Percentiles rank a stretch among this genome's conserved stretches.
These are phyloP conservation scores for Cyanoliseus patagonus DNA, from an alignment of 2,113 vertebrate species.

Conservation along the genomic window DNA sequence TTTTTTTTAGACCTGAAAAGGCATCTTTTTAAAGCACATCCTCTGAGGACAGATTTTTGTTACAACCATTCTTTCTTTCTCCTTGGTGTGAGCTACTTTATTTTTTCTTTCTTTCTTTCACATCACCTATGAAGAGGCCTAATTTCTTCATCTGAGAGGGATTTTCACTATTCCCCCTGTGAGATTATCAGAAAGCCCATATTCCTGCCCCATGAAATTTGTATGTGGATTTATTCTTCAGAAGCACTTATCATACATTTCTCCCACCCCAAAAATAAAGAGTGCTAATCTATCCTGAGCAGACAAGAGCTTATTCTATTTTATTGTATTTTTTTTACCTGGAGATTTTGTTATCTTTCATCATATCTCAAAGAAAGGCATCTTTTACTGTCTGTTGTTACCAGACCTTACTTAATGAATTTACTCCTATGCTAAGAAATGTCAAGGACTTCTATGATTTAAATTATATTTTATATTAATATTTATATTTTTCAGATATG, in stretches of 20 bases:
- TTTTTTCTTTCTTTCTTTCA: background rate
- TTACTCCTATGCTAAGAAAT: background rate
- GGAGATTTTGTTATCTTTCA: background rate
- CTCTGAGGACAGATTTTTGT: background rate
- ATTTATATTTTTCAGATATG: background rate
- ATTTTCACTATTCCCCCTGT: background rate
- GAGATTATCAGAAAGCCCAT: background rate
- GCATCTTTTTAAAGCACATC: background rate
- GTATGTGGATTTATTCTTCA: background rate
- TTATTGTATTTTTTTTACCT: background rate
- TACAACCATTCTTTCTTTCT: background rate
- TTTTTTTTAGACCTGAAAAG: background rate
- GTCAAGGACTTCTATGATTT: background rate
- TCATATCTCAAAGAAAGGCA: background rate
- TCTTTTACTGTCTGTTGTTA: background rate
- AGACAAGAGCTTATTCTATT: background rate
- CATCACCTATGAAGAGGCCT: background rate
- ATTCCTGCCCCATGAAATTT: background rate
- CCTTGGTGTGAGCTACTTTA: background rate
- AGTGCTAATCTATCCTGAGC: background rate
- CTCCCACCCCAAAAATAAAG: background rate
- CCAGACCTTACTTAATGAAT: slow-evolving; percentile 7
- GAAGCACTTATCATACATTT: background rate
- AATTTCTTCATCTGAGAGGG: background rate
- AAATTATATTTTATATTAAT: background rate